Evolutionary conservation across 2,888 invertebrate genomes (phyloP).

Genomic region (Sesamia inferens): DNA sequence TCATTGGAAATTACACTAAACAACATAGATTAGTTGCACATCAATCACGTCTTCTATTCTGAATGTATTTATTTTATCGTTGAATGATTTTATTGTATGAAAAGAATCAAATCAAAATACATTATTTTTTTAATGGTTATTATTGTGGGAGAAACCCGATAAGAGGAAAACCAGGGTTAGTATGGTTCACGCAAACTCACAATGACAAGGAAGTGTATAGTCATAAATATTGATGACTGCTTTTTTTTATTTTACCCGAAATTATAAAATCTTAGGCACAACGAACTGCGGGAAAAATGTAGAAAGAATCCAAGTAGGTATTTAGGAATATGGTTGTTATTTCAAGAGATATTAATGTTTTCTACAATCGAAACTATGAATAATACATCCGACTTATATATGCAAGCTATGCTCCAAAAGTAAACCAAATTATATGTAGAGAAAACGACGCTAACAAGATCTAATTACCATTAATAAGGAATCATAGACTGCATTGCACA

Average conservation of each 20-base stretch:
- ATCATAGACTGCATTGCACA: slow-evolving; percentile 19
- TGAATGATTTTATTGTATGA: background rate
- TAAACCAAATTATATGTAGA: slow-evolving; percentile 10
- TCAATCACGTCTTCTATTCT: background rate
- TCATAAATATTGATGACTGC: background rate
- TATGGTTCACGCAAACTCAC: background rate
- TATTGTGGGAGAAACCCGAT: slow-evolving; percentile 41
- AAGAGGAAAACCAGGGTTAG: slow-evolving; percentile 39
- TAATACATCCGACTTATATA: background rate
- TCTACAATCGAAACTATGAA: background rate
- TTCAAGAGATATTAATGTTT: background rate
- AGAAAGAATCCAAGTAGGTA: background rate
- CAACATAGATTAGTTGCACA: background rate
- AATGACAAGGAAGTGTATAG: background rate
- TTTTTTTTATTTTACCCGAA: background rate
- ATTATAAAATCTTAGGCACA: background rate
- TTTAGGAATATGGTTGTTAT: too few relatives aligned
- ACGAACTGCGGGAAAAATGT: slow-evolving; percentile 2
- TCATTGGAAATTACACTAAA: background rate
- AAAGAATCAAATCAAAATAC: background rate
- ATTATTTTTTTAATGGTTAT: slow-evolving; percentile 8
- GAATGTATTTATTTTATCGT: background rate
- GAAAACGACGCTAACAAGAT: slow-evolving; percentile 19
- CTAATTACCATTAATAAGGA: slow-evolving; percentile 28
- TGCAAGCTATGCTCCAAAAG: slow-evolving; percentile 1